Evolutionary conservation across 2,797 vertebrate genomes (phyloP).

Genomic region (Poeciliopsis paucimaculata): DNA sequence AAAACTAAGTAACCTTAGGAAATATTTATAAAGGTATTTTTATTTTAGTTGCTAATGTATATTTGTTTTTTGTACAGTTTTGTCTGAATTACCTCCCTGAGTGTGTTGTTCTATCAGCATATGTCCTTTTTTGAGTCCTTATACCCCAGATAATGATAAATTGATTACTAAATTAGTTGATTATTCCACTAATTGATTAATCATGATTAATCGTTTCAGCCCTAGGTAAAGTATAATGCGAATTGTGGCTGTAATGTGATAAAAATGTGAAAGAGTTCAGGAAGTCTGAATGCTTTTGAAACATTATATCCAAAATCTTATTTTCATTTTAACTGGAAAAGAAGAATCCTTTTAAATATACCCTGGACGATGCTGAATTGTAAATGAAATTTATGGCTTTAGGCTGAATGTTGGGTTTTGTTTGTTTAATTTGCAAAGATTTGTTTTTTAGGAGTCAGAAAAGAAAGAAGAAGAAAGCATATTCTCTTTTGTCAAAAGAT

Average conservation of each 20-base stretch:
- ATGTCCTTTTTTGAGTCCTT: too few species aligned
- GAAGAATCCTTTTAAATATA: neutral
- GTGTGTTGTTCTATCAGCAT: too few species aligned
- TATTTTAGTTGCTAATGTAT: too few species aligned
- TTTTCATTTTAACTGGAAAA: neutral
- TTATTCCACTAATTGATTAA: too few species aligned
- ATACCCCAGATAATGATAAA: too few species aligned
- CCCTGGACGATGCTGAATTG: neutral
- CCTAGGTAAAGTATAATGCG: neutral
- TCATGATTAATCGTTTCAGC: too few species aligned
- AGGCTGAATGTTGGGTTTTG: neutral
- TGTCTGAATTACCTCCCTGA: too few species aligned
- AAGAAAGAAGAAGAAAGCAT: constrained; percentile 11
- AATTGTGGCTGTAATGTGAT: neutral
- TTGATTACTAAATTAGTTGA: too few species aligned
- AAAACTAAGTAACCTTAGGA: too few species aligned
- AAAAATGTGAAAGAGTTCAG: neutral
- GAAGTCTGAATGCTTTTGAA: neutral
- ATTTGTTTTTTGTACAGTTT: too few species aligned
- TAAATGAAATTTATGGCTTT: neutral
- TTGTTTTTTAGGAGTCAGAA: neutral
- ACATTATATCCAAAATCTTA: neutral
- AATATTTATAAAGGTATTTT: too few species aligned
- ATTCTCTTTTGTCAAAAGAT: constrained; percentile 48
- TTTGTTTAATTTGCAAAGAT: constrained; percentile 2